Percentiles rank a stretch among this genome's conserved stretches.
Evolutionary conservation across 2,113 vertebrate species (phyloP).

Genomic region (Mohoua ochrocephala): DNA sequence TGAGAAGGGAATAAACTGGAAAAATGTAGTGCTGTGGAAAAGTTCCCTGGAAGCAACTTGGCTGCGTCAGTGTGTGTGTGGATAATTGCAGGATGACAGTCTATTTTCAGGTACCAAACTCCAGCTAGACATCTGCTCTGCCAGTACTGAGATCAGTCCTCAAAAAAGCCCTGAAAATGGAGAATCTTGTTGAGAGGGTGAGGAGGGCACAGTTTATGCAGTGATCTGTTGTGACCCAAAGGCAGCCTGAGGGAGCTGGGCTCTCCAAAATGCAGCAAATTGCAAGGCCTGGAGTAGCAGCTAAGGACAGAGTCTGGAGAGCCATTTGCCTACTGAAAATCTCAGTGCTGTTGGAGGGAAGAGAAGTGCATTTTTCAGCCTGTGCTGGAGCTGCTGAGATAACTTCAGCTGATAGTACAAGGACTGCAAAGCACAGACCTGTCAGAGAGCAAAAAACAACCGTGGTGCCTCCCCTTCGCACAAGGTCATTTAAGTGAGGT

Average conservation of each 20-base stretch:
- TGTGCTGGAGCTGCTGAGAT: neutral
- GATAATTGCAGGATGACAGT: neutral
- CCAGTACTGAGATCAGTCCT: neutral
- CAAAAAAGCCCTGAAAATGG: neutral
- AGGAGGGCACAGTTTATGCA: neutral
- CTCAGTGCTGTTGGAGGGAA: neutral
- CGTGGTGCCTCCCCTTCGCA: neutral
- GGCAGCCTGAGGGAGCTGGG: neutral
- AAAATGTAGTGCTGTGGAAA: neutral
- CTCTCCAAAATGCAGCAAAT: neutral
- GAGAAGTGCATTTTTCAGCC: neutral
- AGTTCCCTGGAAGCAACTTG: neutral
- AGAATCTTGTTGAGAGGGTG: neutral
- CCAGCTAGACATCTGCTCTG: neutral
- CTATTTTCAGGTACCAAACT: neutral
- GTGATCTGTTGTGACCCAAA: neutral
- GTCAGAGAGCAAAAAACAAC: neutral
- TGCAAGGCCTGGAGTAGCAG: neutral
- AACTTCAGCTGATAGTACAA: neutral
- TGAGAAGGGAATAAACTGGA: neutral
- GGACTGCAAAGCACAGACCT: neutral
- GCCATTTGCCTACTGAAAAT: neutral
- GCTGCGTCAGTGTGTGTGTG: neutral
- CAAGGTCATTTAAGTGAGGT: neutral
- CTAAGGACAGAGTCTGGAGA: neutral